Evolutionary conservation across 2,888 invertebrate genomes (phyloP), one percentile per base, ranked within the genome.

Genomic region (Bugula neritina): DNA sequence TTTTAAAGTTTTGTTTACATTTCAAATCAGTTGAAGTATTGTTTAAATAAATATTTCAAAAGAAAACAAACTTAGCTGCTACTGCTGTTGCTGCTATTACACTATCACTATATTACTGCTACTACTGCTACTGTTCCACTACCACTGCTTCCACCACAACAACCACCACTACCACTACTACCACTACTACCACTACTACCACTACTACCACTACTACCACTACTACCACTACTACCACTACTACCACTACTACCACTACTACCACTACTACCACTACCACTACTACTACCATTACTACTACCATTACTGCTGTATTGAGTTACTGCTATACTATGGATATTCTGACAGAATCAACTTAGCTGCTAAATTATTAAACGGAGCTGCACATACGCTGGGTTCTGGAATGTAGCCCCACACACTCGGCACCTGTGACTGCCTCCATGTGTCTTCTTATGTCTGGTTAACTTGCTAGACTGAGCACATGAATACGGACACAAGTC

Each of bases 401-500:
- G 13, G 31, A 29, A 63, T 3, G 63, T 25, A 2, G 63, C 63
- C n/a, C 13, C 2, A n/a, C 63, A 63, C 3, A 63, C 31, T 63
- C 31, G 21, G 63, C 63, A 63, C 10, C 63, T 27, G n/a, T 63
- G 63, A 31, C 10, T 89, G 75, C 98, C 89, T 0, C 99, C 99
- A 86, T 99, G 99, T 0, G 99, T 99, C 85, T 98, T 96, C 99
- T 99, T 99, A 88, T 99, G 99, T 80, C 99, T 90, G 72, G 99
- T 99, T 74, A 99, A 88, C 85, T 99, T 99, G 31, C 95, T 95
- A 84, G 96, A 96, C 87, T 99, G 98, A n/a, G 99, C 98, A 85
- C 99, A 99, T 31, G 99, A 99, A 86, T 99, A 99, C 74, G 93
- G 93, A 87, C 99, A 99, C 76, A 99, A 87, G 83, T 94, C 94